phyloP scores from a whole-genome alignment of 1,140 invertebrate species.

The Heliconius himera region DNA sequence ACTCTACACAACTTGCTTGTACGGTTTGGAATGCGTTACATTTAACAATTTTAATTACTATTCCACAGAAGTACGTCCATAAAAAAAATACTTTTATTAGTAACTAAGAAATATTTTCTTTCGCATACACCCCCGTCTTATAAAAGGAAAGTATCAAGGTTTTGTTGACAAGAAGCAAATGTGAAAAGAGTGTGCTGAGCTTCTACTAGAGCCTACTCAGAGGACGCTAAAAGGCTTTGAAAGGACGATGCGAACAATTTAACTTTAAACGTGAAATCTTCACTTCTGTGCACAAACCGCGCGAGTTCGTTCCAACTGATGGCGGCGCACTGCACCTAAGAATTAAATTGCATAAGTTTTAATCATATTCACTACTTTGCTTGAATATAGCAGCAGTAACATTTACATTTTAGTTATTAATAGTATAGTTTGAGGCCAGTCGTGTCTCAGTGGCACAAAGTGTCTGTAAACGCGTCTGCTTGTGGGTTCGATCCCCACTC shows the following conservation, averaged over 20 bases:
- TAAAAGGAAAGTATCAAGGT: constrained; percentile 31
- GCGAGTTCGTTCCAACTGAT: constrained; percentile 9
- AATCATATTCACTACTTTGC: background rate
- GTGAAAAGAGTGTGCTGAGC: constrained; percentile 34
- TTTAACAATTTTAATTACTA: background rate
- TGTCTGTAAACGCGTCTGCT: too few species aligned
- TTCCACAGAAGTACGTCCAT: background rate
- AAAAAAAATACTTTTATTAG: background rate
- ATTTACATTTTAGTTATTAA: background rate
- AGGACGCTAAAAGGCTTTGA: constrained; percentile 39
- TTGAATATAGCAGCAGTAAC: background rate
- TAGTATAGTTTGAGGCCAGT: too few species aligned
- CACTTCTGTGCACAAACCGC: constrained; percentile 17
- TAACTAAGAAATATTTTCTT: background rate
- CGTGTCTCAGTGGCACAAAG: too few species aligned
- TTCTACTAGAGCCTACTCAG: constrained; percentile 32
- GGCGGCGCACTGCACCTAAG: background rate
- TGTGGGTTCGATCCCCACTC: too few species aligned
- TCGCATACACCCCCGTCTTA: background rate
- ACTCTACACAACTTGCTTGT: background rate
- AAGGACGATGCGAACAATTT: constrained; percentile 41
- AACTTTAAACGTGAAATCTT: constrained; percentile 35
- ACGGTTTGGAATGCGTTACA: background rate
- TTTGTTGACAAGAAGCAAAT: constrained; percentile 31
- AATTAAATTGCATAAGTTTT: constrained; percentile 14